Evolutionary conservation across 2,888 invertebrate species (phyloP), one percentile per base, ranked within the genome.

Genomic region (Caenorhabditis zanzibari): DNA sequence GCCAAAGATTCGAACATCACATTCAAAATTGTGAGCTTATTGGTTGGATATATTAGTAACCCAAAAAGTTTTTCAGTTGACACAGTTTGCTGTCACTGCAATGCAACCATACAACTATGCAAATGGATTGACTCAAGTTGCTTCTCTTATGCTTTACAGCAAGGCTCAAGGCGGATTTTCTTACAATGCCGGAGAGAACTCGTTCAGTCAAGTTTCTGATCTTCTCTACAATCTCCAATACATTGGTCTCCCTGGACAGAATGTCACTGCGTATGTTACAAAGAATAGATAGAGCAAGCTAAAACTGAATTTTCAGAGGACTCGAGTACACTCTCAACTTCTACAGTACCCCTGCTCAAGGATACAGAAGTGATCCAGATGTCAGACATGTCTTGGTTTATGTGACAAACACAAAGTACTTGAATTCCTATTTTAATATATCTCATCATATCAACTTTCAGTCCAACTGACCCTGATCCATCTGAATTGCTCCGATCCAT

Each of bases 331-430:
- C 77, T 9, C 66, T 83, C 12, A 80, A 83, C 47, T 80, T 64
- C 54, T 86, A 76, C 47, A 75, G 74, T n/a, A 63, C 61, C 2
- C 74, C 80, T 35, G 68, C 77, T 41, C 82, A 84, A 68, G 88
- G 88, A 56, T 88, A 88, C 76, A 79, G 88, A 47, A 47, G 71
- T 24, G 81, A 64, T 22, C 10, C 75, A 5, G 77, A 82, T 61
- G 86, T 88, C 6, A 59, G 82, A 26, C 89, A 89, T 82, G 74
- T 86, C n/a, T 63, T 90, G 41, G 84, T 90, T 64, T 90, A 90
- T 49, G 73, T 90, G 14, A 89, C 90, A 0, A 69, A 84, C 49
- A 83, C 86, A 14, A 85, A 88, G 89, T 88, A 54, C 63, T 54
- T 12, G 16, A 38, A 2, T 38, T 38, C 12, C 5, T 32, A 4